Percentiles rank a stretch among this genome's conserved stretches.
phyloP scores from a whole-genome alignment of 92 coral and sea anemone species.

The Palythoa caribaeorum region DNA sequence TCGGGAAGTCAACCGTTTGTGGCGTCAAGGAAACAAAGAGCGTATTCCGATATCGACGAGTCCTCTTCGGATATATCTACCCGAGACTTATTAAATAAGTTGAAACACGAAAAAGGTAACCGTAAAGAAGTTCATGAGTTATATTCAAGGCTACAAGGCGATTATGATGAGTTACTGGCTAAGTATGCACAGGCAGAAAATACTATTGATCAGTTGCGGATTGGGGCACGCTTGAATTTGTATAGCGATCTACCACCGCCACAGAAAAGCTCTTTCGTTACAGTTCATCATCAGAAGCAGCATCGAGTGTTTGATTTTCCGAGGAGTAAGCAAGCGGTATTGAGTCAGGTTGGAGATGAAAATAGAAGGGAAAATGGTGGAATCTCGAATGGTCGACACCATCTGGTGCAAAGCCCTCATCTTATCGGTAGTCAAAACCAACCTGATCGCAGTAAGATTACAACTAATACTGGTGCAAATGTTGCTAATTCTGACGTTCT shows the following conservation, averaged over 20 bases:
- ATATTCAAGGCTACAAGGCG: constrained; percentile 84
- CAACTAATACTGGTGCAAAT: constrained; percentile 42
- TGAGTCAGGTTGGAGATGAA: constrained; percentile 60
- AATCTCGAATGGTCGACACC: constrained; percentile 31
- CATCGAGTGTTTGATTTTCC: constrained; percentile 82
- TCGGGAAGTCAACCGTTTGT: constrained; percentile 77
- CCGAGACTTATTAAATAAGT: constrained; percentile 64
- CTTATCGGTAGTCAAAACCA: neutral
- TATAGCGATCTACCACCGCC: constrained; percentile 95
- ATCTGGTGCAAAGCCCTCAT: neutral
- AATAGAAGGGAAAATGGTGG: constrained; percentile 43
- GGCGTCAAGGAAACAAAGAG: constrained; percentile 64
- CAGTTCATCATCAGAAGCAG: constrained; percentile 71
- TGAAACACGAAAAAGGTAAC: constrained; percentile 54
- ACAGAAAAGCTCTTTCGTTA: constrained; percentile 76
- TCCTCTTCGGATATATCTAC: constrained; percentile 79
- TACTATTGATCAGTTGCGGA: constrained; percentile 94
- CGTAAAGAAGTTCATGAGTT: constrained; percentile 77
- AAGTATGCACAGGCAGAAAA: constrained; percentile 97
- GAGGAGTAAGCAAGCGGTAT: constrained; percentile 73
- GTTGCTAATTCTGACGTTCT: constrained; percentile 43
- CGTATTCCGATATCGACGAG: constrained; percentile 65
- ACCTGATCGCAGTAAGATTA: constrained; percentile 31
- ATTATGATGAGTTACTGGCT: constrained; percentile 90
- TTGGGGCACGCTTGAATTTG: constrained; percentile 94